phyloP scores from a whole-genome alignment of 1,140 invertebrate species.

The Metopolophium dirhodum region DNA sequence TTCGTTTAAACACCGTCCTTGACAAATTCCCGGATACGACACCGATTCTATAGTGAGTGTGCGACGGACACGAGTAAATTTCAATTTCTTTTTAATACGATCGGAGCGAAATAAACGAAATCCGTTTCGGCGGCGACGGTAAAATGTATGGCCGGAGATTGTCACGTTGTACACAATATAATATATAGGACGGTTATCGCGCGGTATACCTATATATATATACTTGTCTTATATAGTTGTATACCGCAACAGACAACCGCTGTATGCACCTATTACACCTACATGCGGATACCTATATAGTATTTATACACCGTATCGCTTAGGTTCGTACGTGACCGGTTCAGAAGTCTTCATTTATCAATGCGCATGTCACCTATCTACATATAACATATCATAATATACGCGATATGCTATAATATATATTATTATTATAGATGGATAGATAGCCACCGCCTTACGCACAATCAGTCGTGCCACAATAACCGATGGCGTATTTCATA shows the following conservation, averaged over 20 bases:
- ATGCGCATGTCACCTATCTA: background rate
- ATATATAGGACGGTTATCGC: background rate
- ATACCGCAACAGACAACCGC: background rate
- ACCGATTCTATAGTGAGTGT: background rate
- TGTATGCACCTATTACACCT: background rate
- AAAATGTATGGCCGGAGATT: background rate
- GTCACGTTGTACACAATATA: background rate
- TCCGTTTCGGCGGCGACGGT: background rate
- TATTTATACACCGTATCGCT: background rate
- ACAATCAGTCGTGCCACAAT: background rate
- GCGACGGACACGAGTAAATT: background rate
- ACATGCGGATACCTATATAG: background rate
- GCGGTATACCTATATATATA: no score
- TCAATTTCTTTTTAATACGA: background rate
- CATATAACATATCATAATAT: no score
- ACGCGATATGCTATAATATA: no score
- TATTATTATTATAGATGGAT: background rate
- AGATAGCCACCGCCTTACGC: background rate
- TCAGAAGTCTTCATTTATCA: conserved; percentile 3
- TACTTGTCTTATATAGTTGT: background rate
- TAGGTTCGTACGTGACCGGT: background rate
- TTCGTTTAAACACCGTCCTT: conserved; percentile 1
- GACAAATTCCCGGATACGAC: background rate
- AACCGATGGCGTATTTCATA: background rate
- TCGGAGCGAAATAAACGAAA: conserved; percentile 7